Evolutionary conservation across 2,888 invertebrate species (phyloP), one percentile per base, ranked within the genome.

Genomic region (Neoascia interrupta): DNA sequence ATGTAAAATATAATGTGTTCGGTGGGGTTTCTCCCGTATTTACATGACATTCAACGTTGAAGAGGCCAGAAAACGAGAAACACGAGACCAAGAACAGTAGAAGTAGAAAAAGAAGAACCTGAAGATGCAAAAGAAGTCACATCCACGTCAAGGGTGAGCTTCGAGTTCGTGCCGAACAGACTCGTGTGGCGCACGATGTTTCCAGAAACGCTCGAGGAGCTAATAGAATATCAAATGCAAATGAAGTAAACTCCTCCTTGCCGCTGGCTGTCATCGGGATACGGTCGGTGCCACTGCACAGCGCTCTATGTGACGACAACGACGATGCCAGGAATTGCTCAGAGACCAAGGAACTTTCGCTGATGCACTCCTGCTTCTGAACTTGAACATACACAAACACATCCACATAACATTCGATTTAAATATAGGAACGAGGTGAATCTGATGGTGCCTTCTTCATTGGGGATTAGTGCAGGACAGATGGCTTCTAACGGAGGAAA

Each of bases 191-290:
- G 47, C 43, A 23, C 56, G 34, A 36, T 61, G 23, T 34, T 10
- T 16, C 43, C 11, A 53, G 37, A 45, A 61, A 31, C 31, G 13
- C 63, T 49, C 19, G 43, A 28, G 51, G 56, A 74, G 66, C 61
- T 73, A 73, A 80, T 80, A 80, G 80, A 69, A 74, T 80, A 74
- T 58, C 56, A 63, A 68, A 80, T 74, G 80, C 73, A 80, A 80
- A 80, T 80, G 68, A 69, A 56, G 69, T 60, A 68, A 45, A 43
- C 56, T 47, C 58, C 51, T 64, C 56, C 26, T 61, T 51, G 60
- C 72, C 54, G 36, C 66, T 51, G 54, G 39, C 37, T 41, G 61
- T 39, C n/a, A 51, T 63, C 28, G 37, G 56, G 37, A n/a, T n/a
- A n/a, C n/a, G n/a, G n/a, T 54, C 60, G 28, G 47, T 47, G 61